Percentiles rank a stretch among this genome's conserved stretches.
phyloP scores from a whole-genome alignment of 2,797 vertebrate genomes.

The Cryptoprocta ferox region DNA sequence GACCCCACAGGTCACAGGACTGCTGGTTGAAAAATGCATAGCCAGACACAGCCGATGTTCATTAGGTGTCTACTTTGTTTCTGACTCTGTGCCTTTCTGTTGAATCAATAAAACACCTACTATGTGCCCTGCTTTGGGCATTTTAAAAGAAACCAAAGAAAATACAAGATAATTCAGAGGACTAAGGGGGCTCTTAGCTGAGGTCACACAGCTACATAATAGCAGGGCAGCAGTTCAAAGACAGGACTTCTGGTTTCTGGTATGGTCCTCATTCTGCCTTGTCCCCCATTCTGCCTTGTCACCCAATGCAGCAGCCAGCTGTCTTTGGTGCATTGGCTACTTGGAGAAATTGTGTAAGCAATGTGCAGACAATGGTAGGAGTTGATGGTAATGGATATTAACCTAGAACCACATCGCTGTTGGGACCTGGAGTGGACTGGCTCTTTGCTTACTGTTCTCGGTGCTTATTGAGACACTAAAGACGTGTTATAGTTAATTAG shows the following conservation, averaged over 20 bases:
- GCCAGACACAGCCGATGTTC: not conserved
- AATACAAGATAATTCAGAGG: not conserved
- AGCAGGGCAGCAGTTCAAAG: not conserved
- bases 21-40: not conserved
- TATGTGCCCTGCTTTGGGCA: not conserved
- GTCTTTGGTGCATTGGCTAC: not conserved
- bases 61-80: not conserved
- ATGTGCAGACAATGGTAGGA: not conserved
- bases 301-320: too few species aligned
- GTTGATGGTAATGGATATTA: not conserved
- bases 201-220: not conserved
- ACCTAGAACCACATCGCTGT: not conserved
- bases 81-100: not conserved
- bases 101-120: not conserved
- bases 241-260: not conserved
- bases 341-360: not conserved
- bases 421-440: not conserved
- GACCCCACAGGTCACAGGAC: not conserved
- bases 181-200: not conserved
- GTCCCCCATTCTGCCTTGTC: too few species aligned
- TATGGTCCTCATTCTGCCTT: not conserved
- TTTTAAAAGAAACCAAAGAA: conserved; percentile 3
- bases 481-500: not conserved
- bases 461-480: not conserved
- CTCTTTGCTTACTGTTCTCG: not conserved